These are phyloP conservation scores for Chaetodon trifasciatus DNA, from an alignment of 2,797 vertebrate genomes.

Conservation along the genomic window DNA sequence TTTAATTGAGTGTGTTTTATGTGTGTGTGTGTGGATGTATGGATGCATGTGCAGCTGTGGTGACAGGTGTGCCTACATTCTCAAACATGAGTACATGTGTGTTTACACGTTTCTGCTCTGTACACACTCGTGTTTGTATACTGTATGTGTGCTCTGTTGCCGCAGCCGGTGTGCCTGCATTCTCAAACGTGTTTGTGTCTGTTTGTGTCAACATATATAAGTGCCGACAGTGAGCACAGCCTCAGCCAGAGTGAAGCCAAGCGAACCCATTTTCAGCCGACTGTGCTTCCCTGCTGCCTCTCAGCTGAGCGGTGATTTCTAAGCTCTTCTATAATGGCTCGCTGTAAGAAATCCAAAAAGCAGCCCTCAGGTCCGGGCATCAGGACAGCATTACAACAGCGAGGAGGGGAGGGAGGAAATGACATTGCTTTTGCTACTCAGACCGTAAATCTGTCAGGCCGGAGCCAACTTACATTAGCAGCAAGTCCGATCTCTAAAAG, in stretches of 20 bases:
- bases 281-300: slow-evolving; percentile 63
- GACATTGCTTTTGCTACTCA: slow-evolving; percentile 54
- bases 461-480: slow-evolving; percentile 60
- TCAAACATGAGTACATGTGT: slow-evolving; percentile 12
- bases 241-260: slow-evolving; percentile 54
- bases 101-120: slow-evolving; percentile 3
- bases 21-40: slow-evolving; percentile 18
- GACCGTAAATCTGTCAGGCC: slow-evolving; percentile 61
- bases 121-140: slow-evolving; percentile 16
- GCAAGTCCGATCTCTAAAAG: slow-evolving; percentile 65
- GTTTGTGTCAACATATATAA: slow-evolving; percentile 68
- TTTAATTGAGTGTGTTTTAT: slow-evolving; percentile 47
- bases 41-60: slow-evolving; percentile 2
- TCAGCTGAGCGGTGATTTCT: slow-evolving; percentile 70
- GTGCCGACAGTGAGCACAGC: slow-evolving; percentile 50
- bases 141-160: neutral
- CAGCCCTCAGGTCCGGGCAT: slow-evolving; percentile 55
- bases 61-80: slow-evolving; percentile 16
- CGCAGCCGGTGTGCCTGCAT: slow-evolving; percentile 12
- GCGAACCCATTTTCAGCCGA: slow-evolving; percentile 66
- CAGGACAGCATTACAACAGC: slow-evolving; percentile 52
- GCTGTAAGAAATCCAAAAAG: slow-evolving; percentile 71
- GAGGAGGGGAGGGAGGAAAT: slow-evolving; percentile 16
- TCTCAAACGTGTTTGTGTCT: slow-evolving; percentile 56
- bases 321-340: slow-evolving; percentile 59